Base-by-base conservation (phyloP, 1,140 invertebrate species). In the Polypedilum pembai region DNA sequence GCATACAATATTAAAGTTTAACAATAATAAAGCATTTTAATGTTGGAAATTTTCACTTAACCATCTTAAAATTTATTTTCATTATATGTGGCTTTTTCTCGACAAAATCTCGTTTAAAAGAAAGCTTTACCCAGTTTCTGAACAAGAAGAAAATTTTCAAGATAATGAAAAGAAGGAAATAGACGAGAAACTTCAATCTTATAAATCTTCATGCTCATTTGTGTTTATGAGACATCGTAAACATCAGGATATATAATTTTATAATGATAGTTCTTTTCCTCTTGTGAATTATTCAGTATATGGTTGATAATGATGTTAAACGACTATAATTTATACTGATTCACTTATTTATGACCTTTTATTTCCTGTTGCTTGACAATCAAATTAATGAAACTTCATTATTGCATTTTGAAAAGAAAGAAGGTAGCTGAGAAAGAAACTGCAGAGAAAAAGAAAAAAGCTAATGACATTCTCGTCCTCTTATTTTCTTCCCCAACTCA, bases 331-430 rank as follows among this genome's bases (percentile, higher is more conserved):
- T n/a, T n/a, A n/a, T n/a, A n/a, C n/a, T n/a, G 45, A 15, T 56
- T n/a, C 12, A 56, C 45, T 56, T 56, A 12, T 56, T 56, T 56
- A 56, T 56, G 45, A 15, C 45, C 45, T 56, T 56, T 56, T 56
- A 56, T 56, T 56, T 56, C n/a, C 45, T 56, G 45, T 56, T 56
- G 45, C 45, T 56, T 4, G 45, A 56, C n/a, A 56, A 56, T 56
- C 45, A 56, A 56, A 56, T 56, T 56, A 56, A 56, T 56, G 45
- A 56, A 56, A 56, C 45, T 56, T 56, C 15, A 56, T 56, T 12
- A 56, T 56, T 4, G 45, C 45, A 56, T n/a, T 33, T 33, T 33
- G 24, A 33, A 33, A 56, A 56, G 12, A 56, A 56, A n/a, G n/a
- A n/a, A n/a, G n/a, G n/a, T 56, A n/a, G 45, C 45, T 12, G 12